phyloP scores from a whole-genome alignment of 2,888 invertebrate genomes.

The Thyatira batis region DNA sequence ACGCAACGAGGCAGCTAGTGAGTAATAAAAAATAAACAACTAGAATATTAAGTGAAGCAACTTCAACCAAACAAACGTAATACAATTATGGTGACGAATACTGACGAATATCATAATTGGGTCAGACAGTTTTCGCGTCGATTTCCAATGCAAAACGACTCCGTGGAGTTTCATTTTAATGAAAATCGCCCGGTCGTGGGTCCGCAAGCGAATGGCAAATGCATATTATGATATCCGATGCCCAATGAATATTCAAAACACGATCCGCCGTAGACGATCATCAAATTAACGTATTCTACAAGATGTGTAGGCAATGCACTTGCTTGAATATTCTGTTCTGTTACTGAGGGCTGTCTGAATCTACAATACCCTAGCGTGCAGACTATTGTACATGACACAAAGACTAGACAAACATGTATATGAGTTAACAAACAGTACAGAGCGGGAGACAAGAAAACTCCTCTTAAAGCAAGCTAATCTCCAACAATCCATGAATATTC shows the following conservation, averaged over 20 bases:
- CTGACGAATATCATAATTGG: not conserved
- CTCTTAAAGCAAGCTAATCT: not conserved
- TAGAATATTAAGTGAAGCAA: too few species aligned
- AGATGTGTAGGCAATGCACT: conserved; percentile 15
- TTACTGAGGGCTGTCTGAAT: not conserved
- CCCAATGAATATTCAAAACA: conserved; percentile 37
- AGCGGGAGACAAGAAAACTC: too few species aligned
- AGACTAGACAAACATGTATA: too few species aligned
- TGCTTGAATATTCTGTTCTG: conserved; percentile 19
- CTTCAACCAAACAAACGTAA: not conserved
- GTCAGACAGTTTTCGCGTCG: not conserved
- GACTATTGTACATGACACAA: too few species aligned
- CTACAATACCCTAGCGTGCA: not conserved
- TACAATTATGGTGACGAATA: not conserved
- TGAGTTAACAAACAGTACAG: too few species aligned
- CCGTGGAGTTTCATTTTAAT: conserved; percentile 2
- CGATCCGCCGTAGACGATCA: conserved; percentile 12
- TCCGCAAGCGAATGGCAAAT: conserved; percentile 3
- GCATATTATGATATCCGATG: conserved; percentile 3
- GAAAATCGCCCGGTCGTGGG: conserved; percentile 3
- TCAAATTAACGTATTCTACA: conserved; percentile 18
- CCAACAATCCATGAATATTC: not conserved
- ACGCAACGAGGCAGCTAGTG: too few species aligned
- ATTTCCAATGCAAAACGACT: not conserved
- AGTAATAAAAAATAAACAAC: too few species aligned